Base-by-base conservation (phyloP, 2,888 invertebrate species). In the Trissolcus japonicus region DNA sequence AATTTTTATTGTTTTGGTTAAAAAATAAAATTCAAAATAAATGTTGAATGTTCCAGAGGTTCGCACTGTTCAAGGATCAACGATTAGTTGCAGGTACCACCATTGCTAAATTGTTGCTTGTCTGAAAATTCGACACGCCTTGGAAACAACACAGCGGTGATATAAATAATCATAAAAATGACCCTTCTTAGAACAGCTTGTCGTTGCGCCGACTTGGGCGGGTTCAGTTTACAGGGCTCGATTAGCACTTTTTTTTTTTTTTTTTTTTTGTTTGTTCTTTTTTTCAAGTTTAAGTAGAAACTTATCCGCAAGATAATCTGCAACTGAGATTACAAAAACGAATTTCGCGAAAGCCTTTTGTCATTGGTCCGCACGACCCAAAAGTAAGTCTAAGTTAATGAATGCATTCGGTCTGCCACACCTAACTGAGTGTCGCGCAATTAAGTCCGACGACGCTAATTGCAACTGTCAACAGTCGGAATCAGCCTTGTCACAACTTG, bases 151-250 rank as follows among this genome's bases (percentile, higher is more conserved):
- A 54, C 53, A 51, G 56, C 60, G 56, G 53, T 53, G 53, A 66
- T 61, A 66, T 61, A 66, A 61, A 35, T 35, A 9, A 35, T 61
- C 50, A 14, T 57, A 29, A 65, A n/a, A 65, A 67, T 54, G 60
- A 75, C 75, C 75, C 76, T 76, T 76, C 63, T 66, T 67, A 62
- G 72, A 72, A 62, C 71, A 76, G 66, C 41, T 60, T 51, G 29
- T 56, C 56, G 46, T n/a, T 25, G 51, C 35, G 51, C 35, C 46
- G 56, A 55, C 46, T 43, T 29, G 48, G 50, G 35, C 7, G 48
- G 46, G 50, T 59, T 43, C 17, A 57, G 29, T 41, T 66, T 57
- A 41, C 7, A 16, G 19, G 43, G 17, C 57, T 19, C 57, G 43
- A 57, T 46, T 66, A 66, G 25, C 51, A 43, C 35, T 25, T 25